Conservation (phyloP, 92 coral and sea anemone genomes). For the Umimayanthus chanpuru region DNA sequence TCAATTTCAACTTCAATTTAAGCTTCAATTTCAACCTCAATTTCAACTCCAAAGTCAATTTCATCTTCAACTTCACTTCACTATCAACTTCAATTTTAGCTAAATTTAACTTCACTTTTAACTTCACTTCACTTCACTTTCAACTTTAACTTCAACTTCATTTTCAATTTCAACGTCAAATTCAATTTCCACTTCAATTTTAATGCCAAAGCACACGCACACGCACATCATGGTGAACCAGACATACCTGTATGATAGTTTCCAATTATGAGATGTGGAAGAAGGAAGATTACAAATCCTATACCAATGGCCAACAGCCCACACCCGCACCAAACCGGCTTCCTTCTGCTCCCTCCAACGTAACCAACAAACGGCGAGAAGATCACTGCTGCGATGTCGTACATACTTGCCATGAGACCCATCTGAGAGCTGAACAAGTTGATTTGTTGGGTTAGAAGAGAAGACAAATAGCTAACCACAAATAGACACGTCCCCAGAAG, state of each 20-base stretch:
- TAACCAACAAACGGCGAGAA: slow-evolving; percentile 76
- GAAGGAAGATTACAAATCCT: slow-evolving; percentile 72
- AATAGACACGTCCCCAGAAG: no score
- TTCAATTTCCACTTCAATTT: no score
- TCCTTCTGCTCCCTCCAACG: slow-evolving; percentile 79
- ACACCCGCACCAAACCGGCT: slow-evolving; percentile 81
- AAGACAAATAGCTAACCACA: no score
- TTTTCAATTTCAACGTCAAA: no score
- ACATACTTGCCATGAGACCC: slow-evolving; percentile 79
- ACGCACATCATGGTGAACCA: neutral
- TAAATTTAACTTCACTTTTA: no score
- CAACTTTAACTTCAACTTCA: no score
- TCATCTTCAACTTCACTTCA: no score
- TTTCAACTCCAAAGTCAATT: no score
- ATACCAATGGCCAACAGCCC: slow-evolving; percentile 73
- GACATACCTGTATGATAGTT: slow-evolving; percentile 71
- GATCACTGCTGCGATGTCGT: slow-evolving; percentile 71
- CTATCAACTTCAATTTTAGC: no score
- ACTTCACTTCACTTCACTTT: no score
- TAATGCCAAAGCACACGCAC: neutral
- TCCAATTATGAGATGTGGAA: slow-evolving; percentile 82
- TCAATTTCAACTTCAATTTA: no score
- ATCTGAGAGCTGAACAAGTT: slow-evolving; percentile 62
- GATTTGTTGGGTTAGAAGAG: neutral
- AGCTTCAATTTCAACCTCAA: no score